These are phyloP conservation scores for Marmota flaviventris DNA, from an alignment of 2,113 vertebrate genomes.

Conservation along the genomic window DNA sequence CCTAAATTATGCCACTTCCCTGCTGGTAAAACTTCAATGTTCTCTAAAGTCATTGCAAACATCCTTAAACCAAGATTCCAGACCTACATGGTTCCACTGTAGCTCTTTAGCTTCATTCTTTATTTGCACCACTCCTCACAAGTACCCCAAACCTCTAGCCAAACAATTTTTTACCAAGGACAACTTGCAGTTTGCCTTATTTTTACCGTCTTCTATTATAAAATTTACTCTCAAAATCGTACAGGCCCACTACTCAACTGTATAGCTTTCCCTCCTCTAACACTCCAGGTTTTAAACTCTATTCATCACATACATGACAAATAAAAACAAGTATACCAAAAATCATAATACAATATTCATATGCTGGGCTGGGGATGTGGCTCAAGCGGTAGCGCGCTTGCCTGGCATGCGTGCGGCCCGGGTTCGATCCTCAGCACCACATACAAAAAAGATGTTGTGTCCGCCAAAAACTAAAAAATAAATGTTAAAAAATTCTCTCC, in stretches of 20 bases:
- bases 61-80: constrained; percentile 25
- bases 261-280: neutral
- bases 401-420: no score
- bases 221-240: constrained; percentile 45
- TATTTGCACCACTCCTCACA: neutral
- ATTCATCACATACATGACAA: neutral
- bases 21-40: neutral
- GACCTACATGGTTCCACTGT: neutral
- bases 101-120: neutral
- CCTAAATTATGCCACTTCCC: constrained; percentile 18
- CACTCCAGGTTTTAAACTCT: constrained; percentile 26
- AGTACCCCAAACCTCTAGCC: neutral
- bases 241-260: neutral
- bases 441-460: no score
- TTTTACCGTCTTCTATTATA: neutral
- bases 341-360: constrained; percentile 24
- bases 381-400: no score
- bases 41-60: constrained; percentile 43
- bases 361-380: neutral
- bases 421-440: no score
- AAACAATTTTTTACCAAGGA: constrained; percentile 15
- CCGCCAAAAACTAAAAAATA: no score
- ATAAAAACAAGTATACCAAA: constrained; percentile 39
- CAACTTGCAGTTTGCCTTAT: constrained; percentile 7
- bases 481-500: no score